Evolutionary conservation across 2,888 invertebrate species (phyloP).

Genomic region (Plutella xylostella): DNA sequence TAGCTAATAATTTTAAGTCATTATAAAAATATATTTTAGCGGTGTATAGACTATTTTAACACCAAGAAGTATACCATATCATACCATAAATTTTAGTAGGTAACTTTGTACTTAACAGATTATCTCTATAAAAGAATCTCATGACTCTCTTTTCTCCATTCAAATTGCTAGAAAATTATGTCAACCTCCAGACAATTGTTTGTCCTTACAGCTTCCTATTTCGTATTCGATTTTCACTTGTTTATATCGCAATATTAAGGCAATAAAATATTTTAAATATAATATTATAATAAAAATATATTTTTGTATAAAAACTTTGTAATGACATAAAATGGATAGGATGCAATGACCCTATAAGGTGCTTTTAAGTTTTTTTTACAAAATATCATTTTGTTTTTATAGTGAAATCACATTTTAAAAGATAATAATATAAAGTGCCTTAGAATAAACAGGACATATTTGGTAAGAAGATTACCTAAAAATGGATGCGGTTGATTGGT

Average conservation of each 20-base stretch:
- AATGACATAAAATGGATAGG: too few species aligned
- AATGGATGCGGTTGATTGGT: too few species aligned
- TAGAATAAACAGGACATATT: neutral
- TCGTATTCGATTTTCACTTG: neutral
- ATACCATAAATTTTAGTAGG: neutral
- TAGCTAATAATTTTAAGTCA: conserved; percentile 3
- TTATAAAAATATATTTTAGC: neutral
- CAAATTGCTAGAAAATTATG: too few species aligned
- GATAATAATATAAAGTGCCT: neutral
- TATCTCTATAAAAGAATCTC: neutral
- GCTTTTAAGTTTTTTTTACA: neutral
- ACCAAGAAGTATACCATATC: conserved; percentile 2
- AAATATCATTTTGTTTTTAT: neutral
- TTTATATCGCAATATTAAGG: neutral
- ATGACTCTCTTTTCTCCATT: neutral
- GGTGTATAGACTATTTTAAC: neutral
- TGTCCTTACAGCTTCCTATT: neutral
- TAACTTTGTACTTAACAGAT: neutral
- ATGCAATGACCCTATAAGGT: neutral
- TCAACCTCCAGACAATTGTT: neutral
- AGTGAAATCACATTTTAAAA: neutral
- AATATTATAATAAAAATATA: neutral
- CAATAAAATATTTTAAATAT: neutral
- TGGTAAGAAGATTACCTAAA: too few species aligned
- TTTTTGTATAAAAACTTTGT: neutral